These are phyloP conservation scores for Chaetophractus vellerosus DNA, from an alignment of 2,797 vertebrate genomes.

Conservation along the genomic window DNA sequence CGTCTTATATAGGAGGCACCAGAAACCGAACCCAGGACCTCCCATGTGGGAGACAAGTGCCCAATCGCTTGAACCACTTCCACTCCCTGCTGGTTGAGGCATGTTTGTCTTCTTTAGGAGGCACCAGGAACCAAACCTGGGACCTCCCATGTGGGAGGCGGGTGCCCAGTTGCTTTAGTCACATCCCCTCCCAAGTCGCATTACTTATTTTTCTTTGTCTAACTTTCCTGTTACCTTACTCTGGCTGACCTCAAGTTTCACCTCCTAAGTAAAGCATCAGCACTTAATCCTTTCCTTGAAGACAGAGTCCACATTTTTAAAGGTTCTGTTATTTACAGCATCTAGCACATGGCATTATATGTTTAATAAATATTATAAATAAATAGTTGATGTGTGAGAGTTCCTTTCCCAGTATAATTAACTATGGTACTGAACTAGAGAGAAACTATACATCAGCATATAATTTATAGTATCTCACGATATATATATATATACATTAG, in stretches of 20 bases:
- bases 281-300: conserved; percentile 8
- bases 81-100: too few relatives aligned
- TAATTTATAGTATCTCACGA: neutral
- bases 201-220: neutral
- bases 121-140: too few relatives aligned
- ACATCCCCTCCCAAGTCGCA: neutral
- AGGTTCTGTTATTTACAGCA: conserved; percentile 37
- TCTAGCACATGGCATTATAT: conserved; percentile 4
- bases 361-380: conserved; percentile 40
- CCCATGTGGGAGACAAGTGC: too few relatives aligned
- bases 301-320: neutral
- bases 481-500: neutral
- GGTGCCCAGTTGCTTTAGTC: too few relatives aligned
- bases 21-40: too few relatives aligned
- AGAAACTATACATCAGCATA: conserved; percentile 39
- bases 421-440: neutral
- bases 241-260: conserved; percentile 36
- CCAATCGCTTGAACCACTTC: too few relatives aligned
- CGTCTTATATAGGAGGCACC: too few relatives aligned
- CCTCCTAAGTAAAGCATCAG: conserved; percentile 29
- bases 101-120: too few relatives aligned
- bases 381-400: neutral
- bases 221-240: neutral
- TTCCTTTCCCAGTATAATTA: conserved; percentile 55
- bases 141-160: too few relatives aligned